A percentile compares a stretch with the other conserved stretches of the same genome.
phyloP scores from a whole-genome alignment of 2,888 invertebrate species.

The Nomada hirtipes region DNA sequence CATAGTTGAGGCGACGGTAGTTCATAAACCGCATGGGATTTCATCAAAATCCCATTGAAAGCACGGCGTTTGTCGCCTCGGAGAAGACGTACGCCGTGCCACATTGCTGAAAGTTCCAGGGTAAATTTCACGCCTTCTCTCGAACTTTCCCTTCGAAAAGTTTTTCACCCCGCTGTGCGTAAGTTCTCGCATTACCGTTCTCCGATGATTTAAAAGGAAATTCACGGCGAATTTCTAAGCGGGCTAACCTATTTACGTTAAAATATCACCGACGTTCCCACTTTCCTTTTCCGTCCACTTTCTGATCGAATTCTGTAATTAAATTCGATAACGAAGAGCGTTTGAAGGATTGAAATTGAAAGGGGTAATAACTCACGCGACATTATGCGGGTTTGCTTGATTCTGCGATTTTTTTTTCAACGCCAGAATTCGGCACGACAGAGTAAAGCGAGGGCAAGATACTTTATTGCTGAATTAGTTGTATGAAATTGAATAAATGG shows the following conservation, averaged over 20 bases:
- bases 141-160: slow-evolving; percentile 67
- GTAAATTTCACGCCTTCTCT: slow-evolving; percentile 69
- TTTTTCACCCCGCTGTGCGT: slow-evolving; percentile 61
- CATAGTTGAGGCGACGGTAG: slow-evolving; percentile 45
- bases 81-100: slow-evolving; percentile 54
- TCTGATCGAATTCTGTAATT: slow-evolving; percentile 39
- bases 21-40: slow-evolving; percentile 72
- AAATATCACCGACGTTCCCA: slow-evolving; percentile 32
- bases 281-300: slow-evolving; percentile 16
- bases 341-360: not conserved
- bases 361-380: no score
- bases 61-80: slow-evolving; percentile 62
- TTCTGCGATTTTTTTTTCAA: no score
- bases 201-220: slow-evolving; percentile 70
- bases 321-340: not conserved
- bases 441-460: no score
- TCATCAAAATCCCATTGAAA: slow-evolving; percentile 73
- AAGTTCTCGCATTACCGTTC: slow-evolving; percentile 70
- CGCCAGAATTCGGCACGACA: not conserved
- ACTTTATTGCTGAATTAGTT: not conserved
- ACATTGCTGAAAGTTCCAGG: slow-evolving; percentile 67
- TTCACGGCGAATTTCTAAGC: slow-evolving; percentile 60
- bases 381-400: no score
- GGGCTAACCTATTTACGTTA: slow-evolving; percentile 52
- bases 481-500: not conserved